Evolutionary conservation across 2,113 vertebrate species (phyloP).

Genomic region (Anguilla rostrata): DNA sequence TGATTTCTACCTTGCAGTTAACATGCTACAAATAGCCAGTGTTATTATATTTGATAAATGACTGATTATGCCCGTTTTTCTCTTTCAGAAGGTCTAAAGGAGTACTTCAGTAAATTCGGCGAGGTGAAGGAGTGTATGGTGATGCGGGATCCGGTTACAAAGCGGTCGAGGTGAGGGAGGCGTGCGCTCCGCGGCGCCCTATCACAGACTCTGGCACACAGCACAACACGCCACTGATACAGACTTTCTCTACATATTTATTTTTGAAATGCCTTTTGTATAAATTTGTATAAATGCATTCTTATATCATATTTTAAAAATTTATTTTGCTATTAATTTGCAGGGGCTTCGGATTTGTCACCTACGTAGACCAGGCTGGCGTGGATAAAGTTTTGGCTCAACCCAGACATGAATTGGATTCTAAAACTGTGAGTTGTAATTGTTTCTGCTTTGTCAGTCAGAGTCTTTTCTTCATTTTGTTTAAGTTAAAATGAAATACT

Average conservation of each 20-base stretch:
- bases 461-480: not conserved
- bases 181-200: conserved; percentile 51
- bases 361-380: conserved; percentile 95
- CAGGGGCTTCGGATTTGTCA: conserved; percentile 98
- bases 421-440: conserved; percentile 91
- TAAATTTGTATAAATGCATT: not conserved
- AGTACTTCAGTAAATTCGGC: conserved; percentile 99
- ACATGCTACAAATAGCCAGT: not conserved
- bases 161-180: conserved; percentile 93
- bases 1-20: not conserved
- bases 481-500: not conserved
- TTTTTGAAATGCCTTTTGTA: not conserved
- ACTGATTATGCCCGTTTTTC: not conserved
- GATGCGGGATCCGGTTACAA: conserved; percentile 99
- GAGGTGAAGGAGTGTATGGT: conserved; percentile 99
- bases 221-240: not conserved
- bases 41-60: not conserved
- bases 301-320: conserved; percentile 44
- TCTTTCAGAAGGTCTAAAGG: conserved; percentile 90
- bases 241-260: not conserved
- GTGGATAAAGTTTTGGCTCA: conserved; percentile 99
- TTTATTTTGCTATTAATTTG: conserved; percentile 34
- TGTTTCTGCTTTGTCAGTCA: not conserved
- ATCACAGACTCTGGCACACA: conserved; percentile 37
- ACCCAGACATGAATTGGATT: conserved; percentile 95